Evolutionary conservation across 1,140 invertebrate species (phyloP), one percentile per base, ranked within the genome.

Genomic region (Bombus haemorrhoidalis): DNA sequence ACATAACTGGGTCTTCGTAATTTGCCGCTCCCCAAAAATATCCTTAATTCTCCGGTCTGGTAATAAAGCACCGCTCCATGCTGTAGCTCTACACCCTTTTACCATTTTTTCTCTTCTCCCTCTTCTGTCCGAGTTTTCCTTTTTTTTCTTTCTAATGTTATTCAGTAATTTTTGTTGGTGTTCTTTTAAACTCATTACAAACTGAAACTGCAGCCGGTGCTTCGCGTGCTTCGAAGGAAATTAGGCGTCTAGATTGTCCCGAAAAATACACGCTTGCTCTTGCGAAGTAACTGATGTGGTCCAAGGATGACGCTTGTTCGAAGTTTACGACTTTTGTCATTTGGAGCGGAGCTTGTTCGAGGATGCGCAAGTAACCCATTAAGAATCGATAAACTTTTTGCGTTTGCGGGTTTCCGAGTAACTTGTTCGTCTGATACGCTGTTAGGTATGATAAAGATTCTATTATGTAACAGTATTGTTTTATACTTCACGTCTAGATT

Each of bases 321-420:
- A 75, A 53, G 74, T 76, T 76, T 76, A 76, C 74, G 74, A 76
- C 47, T 76, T 76, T 76, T 59, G 74, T 76, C 74, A 76, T 76
- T 76, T 76, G 74, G 74, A 37, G 53, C 32, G 47, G 12, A 13
- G 32, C 73, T 59, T 39, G 74, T 59, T 15, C 47, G 34, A 39
- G 25, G 13, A 39, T 39, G 12, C 6, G 74, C 74, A 76, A 76
- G 34, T 59, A 76, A 76, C 53, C 53, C 74, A 76, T 76, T 59
- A 76, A 76, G 74, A 76, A 76, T 76, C 74, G 53, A 76, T 76
- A 59, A 76, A 76, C 34, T 76, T 76, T 39, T 76, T 76, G 53
- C 47, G 25, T 10, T 43, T 5, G 12, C 41, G 28, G 1, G 22
- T 10, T 8, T 22, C 6, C 10, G 32, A 28, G 53, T 59, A 39